Evolutionary conservation across 2,113 vertebrate genomes (phyloP).

Genomic region (Cavia aperea): DNA sequence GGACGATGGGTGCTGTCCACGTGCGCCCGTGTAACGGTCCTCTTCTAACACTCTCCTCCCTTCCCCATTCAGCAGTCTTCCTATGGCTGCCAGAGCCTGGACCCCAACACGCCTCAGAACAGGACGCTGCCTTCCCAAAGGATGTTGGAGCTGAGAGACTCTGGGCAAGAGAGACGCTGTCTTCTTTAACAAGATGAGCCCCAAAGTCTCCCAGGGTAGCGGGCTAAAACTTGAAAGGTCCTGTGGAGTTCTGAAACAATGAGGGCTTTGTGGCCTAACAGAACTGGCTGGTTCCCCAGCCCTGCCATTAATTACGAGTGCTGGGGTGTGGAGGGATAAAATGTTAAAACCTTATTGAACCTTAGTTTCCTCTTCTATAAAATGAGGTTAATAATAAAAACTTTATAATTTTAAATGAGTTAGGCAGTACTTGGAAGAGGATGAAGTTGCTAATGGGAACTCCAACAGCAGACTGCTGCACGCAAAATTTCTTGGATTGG

Average conservation of each 20-base stretch:
- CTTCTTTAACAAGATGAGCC: constrained; percentile 37
- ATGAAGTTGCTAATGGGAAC: background rate
- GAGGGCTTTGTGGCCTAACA: background rate
- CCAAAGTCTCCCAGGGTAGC: background rate
- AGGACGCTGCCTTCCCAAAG: constrained; percentile 29
- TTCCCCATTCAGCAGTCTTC: constrained; percentile 27
- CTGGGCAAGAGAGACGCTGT: constrained; percentile 27
- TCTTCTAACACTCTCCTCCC: background rate
- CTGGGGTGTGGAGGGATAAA: background rate
- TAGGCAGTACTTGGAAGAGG: background rate
- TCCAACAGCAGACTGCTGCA: background rate
- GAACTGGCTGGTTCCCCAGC: background rate
- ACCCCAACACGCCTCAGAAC: constrained; percentile 25
- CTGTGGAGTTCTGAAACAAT: background rate
- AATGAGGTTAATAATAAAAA: constrained; percentile 20
- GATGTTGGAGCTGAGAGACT: background rate
- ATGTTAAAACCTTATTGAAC: background rate
- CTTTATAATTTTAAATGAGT: background rate
- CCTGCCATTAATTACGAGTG: background rate
- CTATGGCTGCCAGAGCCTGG: background rate
- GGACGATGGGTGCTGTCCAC: constrained; percentile 38
- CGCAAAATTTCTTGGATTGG: background rate
- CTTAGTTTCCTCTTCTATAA: constrained; percentile 24
- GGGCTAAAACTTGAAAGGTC: constrained; percentile 16
- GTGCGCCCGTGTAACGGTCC: background rate